phyloP scores from a whole-genome alignment of 2,888 invertebrate species.

The Drosophila falleni region DNA sequence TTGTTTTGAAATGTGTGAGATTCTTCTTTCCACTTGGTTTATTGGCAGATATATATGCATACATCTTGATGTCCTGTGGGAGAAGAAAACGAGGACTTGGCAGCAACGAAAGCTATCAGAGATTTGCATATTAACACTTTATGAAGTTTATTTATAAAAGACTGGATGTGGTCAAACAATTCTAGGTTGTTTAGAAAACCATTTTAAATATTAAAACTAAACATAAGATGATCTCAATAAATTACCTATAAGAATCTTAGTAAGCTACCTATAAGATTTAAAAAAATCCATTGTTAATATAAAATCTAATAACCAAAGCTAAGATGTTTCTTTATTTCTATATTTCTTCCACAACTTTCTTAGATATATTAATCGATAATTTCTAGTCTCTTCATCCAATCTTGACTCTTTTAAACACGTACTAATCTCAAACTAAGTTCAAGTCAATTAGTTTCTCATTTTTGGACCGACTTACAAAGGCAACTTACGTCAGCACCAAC shows the following conservation, averaged over 20 bases:
- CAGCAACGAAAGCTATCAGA: slow-evolving; percentile 7
- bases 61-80: slow-evolving; percentile 2
- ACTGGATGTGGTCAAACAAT: background rate
- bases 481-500: background rate
- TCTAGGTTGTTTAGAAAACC: background rate
- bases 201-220: too few species aligned
- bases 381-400: background rate
- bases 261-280: too few species aligned
- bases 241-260: too few species aligned
- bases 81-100: background rate
- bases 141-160: too few species aligned
- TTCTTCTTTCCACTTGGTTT: slow-evolving; percentile 26
- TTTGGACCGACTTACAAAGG: background rate
- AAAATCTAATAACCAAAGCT: background rate
- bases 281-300: background rate
- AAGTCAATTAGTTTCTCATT: background rate
- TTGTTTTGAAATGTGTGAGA: slow-evolving; percentile 1
- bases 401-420: background rate
- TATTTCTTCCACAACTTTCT: background rate
- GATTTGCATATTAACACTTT: slow-evolving; percentile 49
- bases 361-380: background rate
- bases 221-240: too few species aligned
- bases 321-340: background rate
- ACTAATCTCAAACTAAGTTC: background rate
- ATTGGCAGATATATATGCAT: slow-evolving; percentile 9